These are phyloP conservation scores for Polypterus senegalus DNA, from an alignment of 2,113 vertebrate genomes.

Conservation along the genomic window DNA sequence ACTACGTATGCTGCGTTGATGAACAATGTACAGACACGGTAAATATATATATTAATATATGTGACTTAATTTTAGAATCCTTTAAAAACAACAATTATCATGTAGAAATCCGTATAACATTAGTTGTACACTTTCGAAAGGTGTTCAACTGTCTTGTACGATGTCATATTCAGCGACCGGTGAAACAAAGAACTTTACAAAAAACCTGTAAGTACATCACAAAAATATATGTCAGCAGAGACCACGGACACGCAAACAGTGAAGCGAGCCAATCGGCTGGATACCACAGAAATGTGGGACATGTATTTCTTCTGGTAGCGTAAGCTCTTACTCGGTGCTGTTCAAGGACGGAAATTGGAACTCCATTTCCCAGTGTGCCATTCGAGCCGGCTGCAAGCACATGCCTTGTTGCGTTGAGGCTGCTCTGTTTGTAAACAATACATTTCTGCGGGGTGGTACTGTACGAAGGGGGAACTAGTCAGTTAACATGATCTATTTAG, in stretches of 20 bases:
- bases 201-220: constrained; percentile 33
- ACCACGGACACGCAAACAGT: constrained; percentile 14
- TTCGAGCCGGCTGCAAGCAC: not conserved
- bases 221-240: constrained; percentile 28
- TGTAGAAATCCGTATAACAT: no score
- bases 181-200: constrained; percentile 36
- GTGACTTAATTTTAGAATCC: no score
- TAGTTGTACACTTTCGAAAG: no score
- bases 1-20: no score
- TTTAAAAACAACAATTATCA: no score
- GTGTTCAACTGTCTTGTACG: no score
- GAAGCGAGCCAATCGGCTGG: constrained; percentile 17
- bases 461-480: no score
- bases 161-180: no score
- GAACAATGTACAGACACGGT: no score
- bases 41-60: no score
- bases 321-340: accelerated
- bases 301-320: constrained; percentile 21
- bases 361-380: constrained; percentile 32
- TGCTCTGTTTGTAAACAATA: constrained; percentile 63
- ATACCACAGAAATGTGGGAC: constrained; percentile 26
- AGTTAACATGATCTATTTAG: no score
- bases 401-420: constrained; percentile 39
- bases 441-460: no score
- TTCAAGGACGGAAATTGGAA: constrained; percentile 2